Evolutionary conservation across 2,797 vertebrate genomes (phyloP).

Genomic region (Balearica regulorum): DNA sequence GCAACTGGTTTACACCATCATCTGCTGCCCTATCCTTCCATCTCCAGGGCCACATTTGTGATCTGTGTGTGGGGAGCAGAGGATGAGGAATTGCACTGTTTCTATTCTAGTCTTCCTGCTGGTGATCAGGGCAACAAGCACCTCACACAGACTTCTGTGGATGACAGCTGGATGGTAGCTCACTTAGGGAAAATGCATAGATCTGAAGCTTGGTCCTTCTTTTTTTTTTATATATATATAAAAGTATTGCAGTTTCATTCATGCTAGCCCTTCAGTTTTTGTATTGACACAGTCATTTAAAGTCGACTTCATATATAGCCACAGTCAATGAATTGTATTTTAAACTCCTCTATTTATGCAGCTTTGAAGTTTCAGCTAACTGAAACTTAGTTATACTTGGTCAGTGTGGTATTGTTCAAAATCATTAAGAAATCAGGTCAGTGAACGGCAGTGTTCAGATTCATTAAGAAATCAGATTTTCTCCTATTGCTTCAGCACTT

Average conservation of each 20-base stretch:
- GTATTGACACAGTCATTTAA: background rate
- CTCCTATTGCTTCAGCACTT: background rate
- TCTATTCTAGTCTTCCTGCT: background rate
- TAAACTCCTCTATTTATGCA: background rate
- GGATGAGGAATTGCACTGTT: background rate
- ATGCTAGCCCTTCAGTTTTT: background rate
- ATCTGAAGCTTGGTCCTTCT: background rate
- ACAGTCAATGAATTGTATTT: background rate
- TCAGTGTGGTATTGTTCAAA: background rate
- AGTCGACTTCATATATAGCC: background rate
- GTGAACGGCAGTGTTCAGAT: background rate
- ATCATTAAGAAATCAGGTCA: constrained; percentile 1
- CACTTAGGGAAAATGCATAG: background rate
- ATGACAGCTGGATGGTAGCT: background rate
- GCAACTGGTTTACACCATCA: background rate
- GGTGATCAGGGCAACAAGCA: background rate
- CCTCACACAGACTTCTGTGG: background rate
- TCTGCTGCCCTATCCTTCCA: background rate
- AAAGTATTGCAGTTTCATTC: background rate
- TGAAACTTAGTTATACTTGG: background rate
- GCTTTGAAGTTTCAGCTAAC: background rate
- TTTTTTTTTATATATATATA: background rate
- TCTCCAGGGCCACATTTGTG: background rate
- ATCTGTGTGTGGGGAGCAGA: background rate
- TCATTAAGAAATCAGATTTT: constrained; percentile 23